phyloP scores from a whole-genome alignment of 2,888 invertebrate species.

The Microctonus hyperodae region DNA sequence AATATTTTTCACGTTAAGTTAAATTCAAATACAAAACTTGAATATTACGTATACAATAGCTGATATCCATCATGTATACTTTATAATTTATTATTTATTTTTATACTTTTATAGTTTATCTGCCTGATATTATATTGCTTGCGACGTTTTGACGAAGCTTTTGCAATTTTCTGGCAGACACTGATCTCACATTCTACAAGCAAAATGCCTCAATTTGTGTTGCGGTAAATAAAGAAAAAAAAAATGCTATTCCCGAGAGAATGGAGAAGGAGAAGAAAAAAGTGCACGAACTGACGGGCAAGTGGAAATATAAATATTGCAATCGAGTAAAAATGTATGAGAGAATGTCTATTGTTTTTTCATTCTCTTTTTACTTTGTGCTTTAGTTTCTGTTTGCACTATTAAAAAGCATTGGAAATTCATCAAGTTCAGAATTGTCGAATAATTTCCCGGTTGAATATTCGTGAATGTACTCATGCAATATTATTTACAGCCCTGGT shows the following conservation, averaged over 20 bases:
- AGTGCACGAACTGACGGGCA: neutral
- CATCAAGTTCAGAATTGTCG: neutral
- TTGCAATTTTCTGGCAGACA: conserved; percentile 6
- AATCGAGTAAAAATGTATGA: neutral
- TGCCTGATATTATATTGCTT: neutral
- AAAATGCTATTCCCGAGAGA: neutral
- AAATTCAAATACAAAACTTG: neutral
- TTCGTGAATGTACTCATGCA: too few relatives aligned
- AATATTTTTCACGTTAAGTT: neutral
- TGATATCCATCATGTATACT: too few relatives aligned
- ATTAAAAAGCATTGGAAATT: neutral
- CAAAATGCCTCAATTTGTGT: neutral
- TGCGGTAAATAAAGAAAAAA: neutral
- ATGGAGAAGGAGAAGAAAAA: neutral
- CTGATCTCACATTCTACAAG: conserved; percentile 2
- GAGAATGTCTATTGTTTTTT: neutral
- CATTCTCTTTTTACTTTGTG: neutral
- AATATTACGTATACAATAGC: neutral
- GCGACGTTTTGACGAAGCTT: neutral
- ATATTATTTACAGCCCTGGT: neutral
- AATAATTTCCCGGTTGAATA: neutral
- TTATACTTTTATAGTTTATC: neutral
- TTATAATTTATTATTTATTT: too few relatives aligned
- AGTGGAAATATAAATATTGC: neutral
- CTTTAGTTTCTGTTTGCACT: neutral